These are phyloP conservation scores for Forpus xanthops DNA, from an alignment of 2,797 vertebrate species.

Conservation along the genomic window DNA sequence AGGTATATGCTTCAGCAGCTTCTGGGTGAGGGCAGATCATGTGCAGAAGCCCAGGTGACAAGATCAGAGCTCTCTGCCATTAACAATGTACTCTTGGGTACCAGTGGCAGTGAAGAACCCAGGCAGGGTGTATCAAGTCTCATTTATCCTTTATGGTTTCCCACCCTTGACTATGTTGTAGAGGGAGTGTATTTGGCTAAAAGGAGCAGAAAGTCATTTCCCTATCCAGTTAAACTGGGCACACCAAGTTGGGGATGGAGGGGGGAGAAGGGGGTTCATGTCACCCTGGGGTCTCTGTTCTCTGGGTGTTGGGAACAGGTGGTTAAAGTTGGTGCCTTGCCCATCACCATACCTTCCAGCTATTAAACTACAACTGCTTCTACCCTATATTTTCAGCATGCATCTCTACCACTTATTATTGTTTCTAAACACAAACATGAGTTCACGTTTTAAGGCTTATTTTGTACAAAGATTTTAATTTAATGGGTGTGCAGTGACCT, in stretches of 20 bases:
- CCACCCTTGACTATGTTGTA: background rate
- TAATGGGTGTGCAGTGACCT: background rate
- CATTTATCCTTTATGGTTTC: background rate
- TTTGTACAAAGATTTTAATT: background rate
- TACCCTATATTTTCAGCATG: background rate
- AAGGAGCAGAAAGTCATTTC: background rate
- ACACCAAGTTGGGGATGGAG: background rate
- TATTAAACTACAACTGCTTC: background rate
- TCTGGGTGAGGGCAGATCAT: background rate
- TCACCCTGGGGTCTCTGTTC: background rate
- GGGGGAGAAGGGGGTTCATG: background rate
- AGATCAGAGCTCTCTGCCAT: background rate
- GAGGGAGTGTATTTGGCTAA: background rate
- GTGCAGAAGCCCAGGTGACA: background rate
- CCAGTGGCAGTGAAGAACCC: background rate
- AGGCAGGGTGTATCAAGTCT: accelerated
- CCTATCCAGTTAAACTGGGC: background rate
- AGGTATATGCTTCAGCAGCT: background rate
- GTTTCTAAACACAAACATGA: background rate
- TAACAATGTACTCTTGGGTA: background rate
- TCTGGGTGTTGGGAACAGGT: background rate
- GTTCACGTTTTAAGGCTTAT: background rate
- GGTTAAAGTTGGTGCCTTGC: background rate
- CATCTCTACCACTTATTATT: background rate
- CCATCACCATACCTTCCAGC: background rate